Base-by-base conservation (phyloP, 1,140 invertebrate genomes). In the Rhizoglyphus robini region DNA sequence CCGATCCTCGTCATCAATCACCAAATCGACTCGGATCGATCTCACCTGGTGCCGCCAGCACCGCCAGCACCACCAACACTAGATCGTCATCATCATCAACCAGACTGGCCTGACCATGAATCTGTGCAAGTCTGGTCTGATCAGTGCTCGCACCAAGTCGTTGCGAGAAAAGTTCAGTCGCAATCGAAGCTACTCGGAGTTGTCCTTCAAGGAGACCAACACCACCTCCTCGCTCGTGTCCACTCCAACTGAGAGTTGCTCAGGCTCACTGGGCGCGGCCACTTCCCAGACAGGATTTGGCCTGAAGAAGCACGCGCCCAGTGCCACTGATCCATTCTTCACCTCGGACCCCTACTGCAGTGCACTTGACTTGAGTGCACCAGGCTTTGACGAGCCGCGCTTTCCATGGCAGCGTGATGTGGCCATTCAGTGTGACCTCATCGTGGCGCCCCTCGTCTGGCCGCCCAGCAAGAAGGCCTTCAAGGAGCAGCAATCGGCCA, bases 321-420 rank as follows among this genome's bases (percentile, higher is more conserved):
- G 13, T 34, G 25, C 25, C 15, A 61, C 31, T 18, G 25, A 13
- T 13, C 13, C 59, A 15, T 34, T 31, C 31, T 41, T 61, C 13
- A n/a, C 18, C 27, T n/a, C 31, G 0, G 69, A 69, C 20, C 69
- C 71, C 1, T 72, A 71, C 46, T 70, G 71, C 47, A 69, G 68
- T 15, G 71, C 71, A 8, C 41, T 75, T 34, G 75, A 76, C 65
- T 73, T 76, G 34, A 72, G 74, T 57, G 29, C 5, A 8, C 57
- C 8, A 13, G 27, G 15, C 46, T 70, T 71, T 58, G 72, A 69
- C 27, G 72, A 72, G 29, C 72, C 72, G 3, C 67, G 73, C 11
- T 76, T 73, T 58, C 75, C 75, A 8, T 76, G 75, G 75, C 75
- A 76, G 68, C 65, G 73, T 13, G 75, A 76, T 69, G 74, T 72